These are phyloP conservation scores for Probosciger aterrimus DNA, from an alignment of 2,113 vertebrate species.

Conservation along the genomic window DNA sequence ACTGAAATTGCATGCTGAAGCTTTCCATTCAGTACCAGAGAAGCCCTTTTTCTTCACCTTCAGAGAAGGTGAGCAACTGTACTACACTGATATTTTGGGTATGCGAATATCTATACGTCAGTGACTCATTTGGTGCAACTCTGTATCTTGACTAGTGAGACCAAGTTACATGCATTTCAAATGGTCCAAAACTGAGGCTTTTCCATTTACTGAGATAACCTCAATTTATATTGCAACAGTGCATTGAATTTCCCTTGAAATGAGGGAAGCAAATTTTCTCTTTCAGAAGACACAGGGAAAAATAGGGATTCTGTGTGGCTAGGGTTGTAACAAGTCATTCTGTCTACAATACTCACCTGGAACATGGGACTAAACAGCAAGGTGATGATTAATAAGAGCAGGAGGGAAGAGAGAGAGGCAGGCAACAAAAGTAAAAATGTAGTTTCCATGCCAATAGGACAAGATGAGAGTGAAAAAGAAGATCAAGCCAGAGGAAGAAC, in stretches of 20 bases:
- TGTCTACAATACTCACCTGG: neutral
- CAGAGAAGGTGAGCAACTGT: neutral
- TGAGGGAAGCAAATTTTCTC: neutral
- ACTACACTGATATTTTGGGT: neutral
- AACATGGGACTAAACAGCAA: neutral
- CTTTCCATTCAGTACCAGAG: neutral
- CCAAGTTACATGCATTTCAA: neutral
- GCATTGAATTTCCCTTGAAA: neutral
- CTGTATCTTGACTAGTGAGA: neutral
- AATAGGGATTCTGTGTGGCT: neutral
- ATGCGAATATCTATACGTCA: too few relatives aligned
- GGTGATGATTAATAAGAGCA: neutral
- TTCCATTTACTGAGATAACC: neutral
- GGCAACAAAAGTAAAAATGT: neutral
- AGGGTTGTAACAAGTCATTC: neutral
- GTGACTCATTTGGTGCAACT: neutral
- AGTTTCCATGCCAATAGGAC: neutral
- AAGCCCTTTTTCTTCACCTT: neutral
- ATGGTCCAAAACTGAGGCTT: neutral
- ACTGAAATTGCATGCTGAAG: neutral
- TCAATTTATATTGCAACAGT: neutral
- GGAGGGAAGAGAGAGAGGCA: neutral
- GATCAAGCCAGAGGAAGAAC: neutral
- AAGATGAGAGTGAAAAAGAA: neutral
- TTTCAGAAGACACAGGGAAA: neutral